Percentiles rank a stretch among this genome's conserved stretches.
Evolutionary conservation across 1,140 invertebrate genomes (phyloP).

Genomic region (Vanessa tameamea): DNA sequence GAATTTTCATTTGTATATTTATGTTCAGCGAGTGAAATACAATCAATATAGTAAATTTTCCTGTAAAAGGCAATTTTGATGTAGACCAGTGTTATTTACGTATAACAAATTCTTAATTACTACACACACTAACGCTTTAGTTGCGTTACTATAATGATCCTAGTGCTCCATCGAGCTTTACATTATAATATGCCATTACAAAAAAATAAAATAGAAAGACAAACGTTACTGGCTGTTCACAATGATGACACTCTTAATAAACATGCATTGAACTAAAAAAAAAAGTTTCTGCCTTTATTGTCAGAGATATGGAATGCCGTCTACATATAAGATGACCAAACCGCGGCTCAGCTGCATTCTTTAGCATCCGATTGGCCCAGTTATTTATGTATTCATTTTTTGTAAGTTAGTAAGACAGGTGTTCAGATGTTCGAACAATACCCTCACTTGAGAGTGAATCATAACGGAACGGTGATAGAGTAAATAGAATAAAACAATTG

Average conservation of each 20-base stretch:
- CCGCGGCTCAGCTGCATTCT: slow-evolving; percentile 35
- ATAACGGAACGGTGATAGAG: slow-evolving; percentile 9
- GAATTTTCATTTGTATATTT: no score
- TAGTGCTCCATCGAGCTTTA: no score
- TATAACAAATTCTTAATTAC: no score
- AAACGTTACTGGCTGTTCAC: not conserved
- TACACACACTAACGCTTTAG: no score
- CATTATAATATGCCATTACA: not conserved
- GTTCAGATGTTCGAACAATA: slow-evolving; percentile 34
- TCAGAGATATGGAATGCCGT: slow-evolving; percentile 31
- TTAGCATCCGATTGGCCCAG: slow-evolving; percentile 35
- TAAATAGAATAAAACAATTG: slow-evolving; percentile 9
- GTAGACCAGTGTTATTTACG: no score
- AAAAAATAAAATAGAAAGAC: slow-evolving; percentile 16
- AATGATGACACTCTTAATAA: slow-evolving; percentile 30
- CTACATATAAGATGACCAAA: slow-evolving; percentile 36
- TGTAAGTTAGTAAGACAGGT: slow-evolving; percentile 36
- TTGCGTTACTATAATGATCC: no score
- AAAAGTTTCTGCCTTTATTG: slow-evolving; percentile 34
- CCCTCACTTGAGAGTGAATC: slow-evolving; percentile 28
- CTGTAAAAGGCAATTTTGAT: no score
- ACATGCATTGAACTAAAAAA: slow-evolving; percentile 38
- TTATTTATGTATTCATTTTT: slow-evolving; percentile 35
- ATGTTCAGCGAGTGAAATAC: no score
- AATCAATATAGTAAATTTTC: no score